phyloP scores from a whole-genome alignment of 2,888 invertebrate genomes.

The Pristionchus exspectatus region DNA sequence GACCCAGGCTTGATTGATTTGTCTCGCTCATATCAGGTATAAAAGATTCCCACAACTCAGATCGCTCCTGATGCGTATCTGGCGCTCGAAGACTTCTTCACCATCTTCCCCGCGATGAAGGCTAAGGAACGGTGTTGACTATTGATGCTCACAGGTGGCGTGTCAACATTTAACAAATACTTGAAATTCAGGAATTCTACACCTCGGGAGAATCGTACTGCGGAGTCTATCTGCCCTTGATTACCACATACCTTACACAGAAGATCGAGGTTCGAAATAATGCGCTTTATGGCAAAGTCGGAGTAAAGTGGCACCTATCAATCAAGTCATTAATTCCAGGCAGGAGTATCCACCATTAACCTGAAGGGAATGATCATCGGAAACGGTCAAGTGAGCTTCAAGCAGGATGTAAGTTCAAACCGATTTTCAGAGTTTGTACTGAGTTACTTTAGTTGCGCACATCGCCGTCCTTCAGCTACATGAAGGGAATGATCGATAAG shows the following conservation, averaged over 20 bases:
- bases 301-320: no score
- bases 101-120: constrained; percentile 80
- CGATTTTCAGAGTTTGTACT: constrained; percentile 70
- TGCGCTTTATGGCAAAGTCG: no score
- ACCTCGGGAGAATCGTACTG: constrained; percentile 80
- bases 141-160: no score
- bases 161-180: no score
- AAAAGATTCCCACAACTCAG: constrained; percentile 62
- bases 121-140: no score
- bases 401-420: constrained; percentile 30
- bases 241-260: constrained; percentile 7
- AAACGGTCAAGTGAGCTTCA: constrained; percentile 68
- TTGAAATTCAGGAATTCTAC: constrained; percentile 52
- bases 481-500: constrained; percentile 58
- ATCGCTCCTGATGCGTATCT: constrained; percentile 80
- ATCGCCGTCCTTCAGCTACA: constrained; percentile 68
- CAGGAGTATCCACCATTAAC: constrained; percentile 65
- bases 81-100: constrained; percentile 81
- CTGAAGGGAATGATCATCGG: constrained; percentile 74
- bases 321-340: neutral
- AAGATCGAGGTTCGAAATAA: constrained; percentile 27
- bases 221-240: constrained; percentile 35
- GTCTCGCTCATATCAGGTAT: neutral
- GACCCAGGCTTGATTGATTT: no score
- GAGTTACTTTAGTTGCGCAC: constrained; percentile 69